Base-by-base conservation (phyloP, 2,888 invertebrate species). In the Eutolmus rufibarbis region DNA sequence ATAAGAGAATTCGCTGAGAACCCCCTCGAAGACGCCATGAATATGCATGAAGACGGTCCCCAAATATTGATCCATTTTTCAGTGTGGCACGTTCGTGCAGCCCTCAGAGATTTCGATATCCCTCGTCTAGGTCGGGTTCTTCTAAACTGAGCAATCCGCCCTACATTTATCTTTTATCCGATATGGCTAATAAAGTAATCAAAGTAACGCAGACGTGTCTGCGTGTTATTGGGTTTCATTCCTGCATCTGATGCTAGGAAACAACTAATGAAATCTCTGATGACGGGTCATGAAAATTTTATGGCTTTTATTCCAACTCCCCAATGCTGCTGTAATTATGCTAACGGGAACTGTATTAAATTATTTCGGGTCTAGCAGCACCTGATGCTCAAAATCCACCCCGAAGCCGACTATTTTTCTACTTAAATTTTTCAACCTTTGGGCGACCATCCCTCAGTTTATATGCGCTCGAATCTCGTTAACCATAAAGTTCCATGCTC, bases 161-260 rank as follows among this genome's bases (percentile, higher is more conserved):
- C 78, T 5, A 19, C 43, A 78, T 78, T 78, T 78, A 78, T 78
- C 40, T 78, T 78, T 43, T 43, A 78, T 78, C 78, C 28, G 37
- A 78, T 78, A 40, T 43, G 14, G 78, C 23, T 43, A 78, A 78
- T 78, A 78, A 78, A 78, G 43, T 78, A 78, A 78, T 78, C 78
- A 78, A 78, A 78, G 40, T 78, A 46, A 78, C 40, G 78, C 78
- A 78, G 78, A 78, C 46, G 78, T 78, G 78, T 43, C 43, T 23
- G 40, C 9, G 23, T n/a, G 78, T 78, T 78, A 78, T 78, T 78
- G 43, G 12, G 23, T 40, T 78, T 46, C 78, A 66, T 40, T n/a
- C 12, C 43, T 23, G 14, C 43, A 40, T 78, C 78, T 78, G 23
- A 5, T 66, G 37, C 77, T n/a, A 16, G 37, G 12, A 23, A 78